A percentile compares a stretch with the other conserved stretches of the same genome.
phyloP scores from a whole-genome alignment of 2,888 invertebrate genomes.

The Heliconius ethilla region DNA sequence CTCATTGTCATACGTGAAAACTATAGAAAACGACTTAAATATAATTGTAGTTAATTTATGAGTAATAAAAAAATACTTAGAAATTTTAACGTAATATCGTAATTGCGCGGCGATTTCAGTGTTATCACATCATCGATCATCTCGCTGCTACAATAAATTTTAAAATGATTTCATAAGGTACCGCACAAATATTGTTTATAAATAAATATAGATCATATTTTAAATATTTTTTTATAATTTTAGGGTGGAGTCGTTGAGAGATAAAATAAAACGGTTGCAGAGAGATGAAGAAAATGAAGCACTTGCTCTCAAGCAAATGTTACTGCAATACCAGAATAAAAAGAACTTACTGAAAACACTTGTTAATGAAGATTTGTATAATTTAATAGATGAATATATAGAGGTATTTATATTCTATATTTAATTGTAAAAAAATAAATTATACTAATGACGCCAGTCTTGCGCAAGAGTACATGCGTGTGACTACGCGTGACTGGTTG shows the following conservation, averaged over 20 bases:
- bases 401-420: slow-evolving; percentile 50
- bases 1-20: background rate
- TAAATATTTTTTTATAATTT: slow-evolving; percentile 41
- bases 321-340: slow-evolving; percentile 51
- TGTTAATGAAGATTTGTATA: slow-evolving; percentile 49
- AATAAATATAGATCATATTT: background rate
- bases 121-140: slow-evolving; percentile 25
- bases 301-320: slow-evolving; percentile 50
- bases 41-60: background rate
- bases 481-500: too few relatives aligned
- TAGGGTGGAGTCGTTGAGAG: slow-evolving; percentile 56
- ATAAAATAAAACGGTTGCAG: slow-evolving; percentile 52
- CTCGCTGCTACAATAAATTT: slow-evolving; percentile 10
- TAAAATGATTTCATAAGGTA: slow-evolving; percentile 18
- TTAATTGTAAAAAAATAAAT: background rate
- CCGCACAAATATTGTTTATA: background rate
- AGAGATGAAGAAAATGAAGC: slow-evolving; percentile 53
- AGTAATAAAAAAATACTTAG: background rate
- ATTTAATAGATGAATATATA: slow-evolving; percentile 53
- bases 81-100: slow-evolving; percentile 14
- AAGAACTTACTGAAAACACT: slow-evolving; percentile 49
- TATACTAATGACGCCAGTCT: background rate
- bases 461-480: too few relatives aligned
- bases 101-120: slow-evolving; percentile 49
- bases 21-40: background rate